phyloP scores from a whole-genome alignment of 1,140 invertebrate genomes.

The Zeugodacus cucurbitae region DNA sequence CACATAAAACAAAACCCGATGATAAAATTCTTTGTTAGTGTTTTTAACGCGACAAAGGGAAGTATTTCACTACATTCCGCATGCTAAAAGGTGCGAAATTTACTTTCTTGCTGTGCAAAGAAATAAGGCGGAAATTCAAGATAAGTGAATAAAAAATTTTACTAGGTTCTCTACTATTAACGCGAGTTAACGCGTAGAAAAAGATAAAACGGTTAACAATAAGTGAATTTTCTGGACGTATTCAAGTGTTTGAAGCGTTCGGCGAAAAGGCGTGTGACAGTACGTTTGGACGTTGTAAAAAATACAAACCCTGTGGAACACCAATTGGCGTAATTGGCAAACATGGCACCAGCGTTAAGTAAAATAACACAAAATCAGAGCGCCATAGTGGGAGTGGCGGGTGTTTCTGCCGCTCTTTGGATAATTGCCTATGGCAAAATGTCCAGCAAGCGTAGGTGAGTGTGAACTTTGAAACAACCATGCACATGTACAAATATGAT shows the following conservation, averaged over 20 bases:
- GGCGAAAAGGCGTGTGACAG: not conserved
- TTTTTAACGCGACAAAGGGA: not conserved
- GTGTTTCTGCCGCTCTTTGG: conserved; percentile 70
- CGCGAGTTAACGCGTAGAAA: not conserved
- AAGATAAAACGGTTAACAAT: not conserved
- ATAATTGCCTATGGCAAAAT: conserved; percentile 68
- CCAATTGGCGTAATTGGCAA: not conserved
- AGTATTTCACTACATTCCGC: not conserved
- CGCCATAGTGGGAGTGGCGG: conserved; percentile 68
- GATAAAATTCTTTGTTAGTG: not conserved
- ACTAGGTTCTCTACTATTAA: not conserved
- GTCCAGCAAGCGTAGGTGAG: conserved; percentile 64
- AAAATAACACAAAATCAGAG: conserved; percentile 71
- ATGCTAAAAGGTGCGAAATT: not conserved
- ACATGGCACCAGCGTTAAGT: conserved; percentile 74
- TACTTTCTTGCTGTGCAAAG: not conserved
- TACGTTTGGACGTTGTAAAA: not conserved
- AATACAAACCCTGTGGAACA: not conserved
- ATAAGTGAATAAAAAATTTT: not conserved
- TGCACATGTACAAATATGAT: not conserved
- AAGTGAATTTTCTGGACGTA: not conserved
- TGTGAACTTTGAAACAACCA: not conserved
- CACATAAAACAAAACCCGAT: not conserved
- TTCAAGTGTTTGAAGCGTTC: not conserved
- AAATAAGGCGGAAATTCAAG: not conserved